phyloP scores from a whole-genome alignment of 2,113 vertebrate genomes.

The Xenopus borealis region DNA sequence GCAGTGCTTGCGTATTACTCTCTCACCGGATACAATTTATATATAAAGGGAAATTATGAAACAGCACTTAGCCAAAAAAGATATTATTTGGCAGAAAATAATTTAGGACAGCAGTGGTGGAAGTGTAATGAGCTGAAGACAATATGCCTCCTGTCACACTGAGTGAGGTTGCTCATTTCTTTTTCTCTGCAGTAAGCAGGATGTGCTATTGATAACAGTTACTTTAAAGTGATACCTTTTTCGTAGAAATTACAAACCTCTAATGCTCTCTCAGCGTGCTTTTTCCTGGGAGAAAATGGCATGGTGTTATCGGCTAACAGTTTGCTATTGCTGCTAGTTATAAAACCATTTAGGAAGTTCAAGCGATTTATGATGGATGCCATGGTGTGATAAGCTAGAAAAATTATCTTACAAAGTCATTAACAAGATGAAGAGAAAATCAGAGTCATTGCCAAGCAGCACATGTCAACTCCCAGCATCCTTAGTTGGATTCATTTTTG shows the following conservation, averaged over 20 bases:
- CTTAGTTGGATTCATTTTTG: too few relatives aligned
- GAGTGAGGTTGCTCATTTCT: constrained; percentile 12
- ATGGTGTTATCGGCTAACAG: constrained; percentile 44
- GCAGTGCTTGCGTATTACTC: constrained; percentile 1
- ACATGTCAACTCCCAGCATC: too few relatives aligned
- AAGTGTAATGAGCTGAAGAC: constrained; percentile 20
- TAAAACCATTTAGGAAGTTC: background rate
- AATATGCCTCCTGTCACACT: background rate
- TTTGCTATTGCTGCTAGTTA: background rate
- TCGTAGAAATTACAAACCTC: constrained; percentile 17
- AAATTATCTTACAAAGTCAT: too few relatives aligned
- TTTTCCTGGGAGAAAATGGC: constrained; percentile 36
- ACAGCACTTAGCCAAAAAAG: constrained; percentile 10
- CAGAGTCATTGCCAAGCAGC: too few relatives aligned
- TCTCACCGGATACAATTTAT: background rate
- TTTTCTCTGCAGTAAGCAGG: constrained; percentile 49
- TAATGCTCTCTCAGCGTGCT: constrained; percentile 47
- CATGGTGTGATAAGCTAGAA: too few relatives aligned
- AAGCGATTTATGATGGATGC: background rate
- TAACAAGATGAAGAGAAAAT: too few relatives aligned
- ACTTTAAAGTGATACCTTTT: constrained; percentile 47
- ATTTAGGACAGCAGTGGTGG: constrained; percentile 21
- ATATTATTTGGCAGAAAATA: constrained; percentile 12
- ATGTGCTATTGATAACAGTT: constrained; percentile 47
- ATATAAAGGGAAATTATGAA: background rate